Evolutionary conservation across 2,888 invertebrate genomes (phyloP), one percentile per base, ranked within the genome.

Genomic region (Eupithecia tripunctaria): DNA sequence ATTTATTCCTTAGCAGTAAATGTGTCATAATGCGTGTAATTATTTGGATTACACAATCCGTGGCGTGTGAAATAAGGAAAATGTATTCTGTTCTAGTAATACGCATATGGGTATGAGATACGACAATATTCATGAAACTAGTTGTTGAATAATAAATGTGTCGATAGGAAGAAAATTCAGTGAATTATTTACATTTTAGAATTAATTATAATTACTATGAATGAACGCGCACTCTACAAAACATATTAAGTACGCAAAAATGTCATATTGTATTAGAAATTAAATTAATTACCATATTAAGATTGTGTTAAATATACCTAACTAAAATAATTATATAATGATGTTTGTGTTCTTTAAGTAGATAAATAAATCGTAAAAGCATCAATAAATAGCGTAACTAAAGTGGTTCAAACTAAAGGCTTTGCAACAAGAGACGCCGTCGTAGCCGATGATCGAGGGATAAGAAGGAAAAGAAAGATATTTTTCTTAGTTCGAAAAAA

Each of bases 1-100:
- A 63, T 67, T 3, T n/a, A 63, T 10, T 62, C 47, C 18, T 67
- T 5, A 62, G 21, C 14, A 32, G 21, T 51, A 51, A 36, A 25
- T 64, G 64, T 27, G 59, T 73, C 56, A 67, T 41, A 62, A 60
- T 43, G 63, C 18, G 5, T 1, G 4, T 38, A 63, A 60, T 18
- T 36, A 66, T 27, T 47, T 64, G 78, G 62, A 80, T 71, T 72
- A 79, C 36, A 51, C 29, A 43, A 51, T 59, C 18, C 56, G 36
- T 77, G 59, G 75, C 76, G 74, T 36, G 73, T 74, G 75, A 73
- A 63, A 65, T 60, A 36, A 76, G 79, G 75, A 74, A 79, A 68
- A 74, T 72, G 21, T 67, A 64, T 78, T 69, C 47, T 56, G n/a
- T 18, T 38, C 6, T 21, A 21, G 21, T 63, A 32, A 10, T 38